Evolutionary conservation across 2,888 invertebrate species (phyloP).

Genomic region (Drosophila stalkeri): DNA sequence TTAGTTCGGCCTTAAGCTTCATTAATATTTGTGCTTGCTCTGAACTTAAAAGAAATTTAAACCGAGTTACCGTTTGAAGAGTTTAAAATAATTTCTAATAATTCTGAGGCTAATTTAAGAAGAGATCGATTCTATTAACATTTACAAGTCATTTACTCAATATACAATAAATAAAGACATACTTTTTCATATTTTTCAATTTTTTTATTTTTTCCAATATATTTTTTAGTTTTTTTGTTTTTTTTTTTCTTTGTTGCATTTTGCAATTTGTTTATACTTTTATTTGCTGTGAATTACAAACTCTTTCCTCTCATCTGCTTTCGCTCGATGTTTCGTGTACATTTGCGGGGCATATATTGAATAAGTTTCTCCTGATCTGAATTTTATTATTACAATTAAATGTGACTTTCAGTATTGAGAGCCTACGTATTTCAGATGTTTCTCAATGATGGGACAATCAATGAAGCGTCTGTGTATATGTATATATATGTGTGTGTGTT

Average conservation of each 20-base stretch:
- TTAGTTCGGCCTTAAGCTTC: background rate
- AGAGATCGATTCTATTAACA: background rate
- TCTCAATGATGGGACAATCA: conserved; percentile 22
- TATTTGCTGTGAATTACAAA: conserved; percentile 69
- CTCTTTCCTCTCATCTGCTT: conserved; percentile 45
- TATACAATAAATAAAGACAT: conserved; percentile 3
- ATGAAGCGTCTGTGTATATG: conserved; percentile 10
- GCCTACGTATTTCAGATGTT: conserved; percentile 49
- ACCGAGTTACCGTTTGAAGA: background rate
- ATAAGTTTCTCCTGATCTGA: conserved; percentile 40
- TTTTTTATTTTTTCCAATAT: conserved; percentile 79
- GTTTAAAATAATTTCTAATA: background rate
- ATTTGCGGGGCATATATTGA: conserved; percentile 39
- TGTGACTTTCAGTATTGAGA: conserved; percentile 42
- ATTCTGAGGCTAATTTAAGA: background rate
- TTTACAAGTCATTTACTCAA: background rate
- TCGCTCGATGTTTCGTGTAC: conserved; percentile 48
- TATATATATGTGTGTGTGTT: conserved; percentile 4
- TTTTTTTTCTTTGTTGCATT: conserved; percentile 65
- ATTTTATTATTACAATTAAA: conserved; percentile 28
- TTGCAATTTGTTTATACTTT: conserved; percentile 69
- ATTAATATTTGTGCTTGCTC: background rate
- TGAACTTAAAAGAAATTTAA: background rate
- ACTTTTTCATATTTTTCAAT: conserved; percentile 66
- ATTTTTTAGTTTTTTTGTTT: conserved; percentile 65